A percentile compares a stretch with the other conserved stretches of the same genome.
These are phyloP conservation scores for Crossocerus cetratus DNA, from an alignment of 2,888 invertebrate species.

Conservation along the genomic window DNA sequence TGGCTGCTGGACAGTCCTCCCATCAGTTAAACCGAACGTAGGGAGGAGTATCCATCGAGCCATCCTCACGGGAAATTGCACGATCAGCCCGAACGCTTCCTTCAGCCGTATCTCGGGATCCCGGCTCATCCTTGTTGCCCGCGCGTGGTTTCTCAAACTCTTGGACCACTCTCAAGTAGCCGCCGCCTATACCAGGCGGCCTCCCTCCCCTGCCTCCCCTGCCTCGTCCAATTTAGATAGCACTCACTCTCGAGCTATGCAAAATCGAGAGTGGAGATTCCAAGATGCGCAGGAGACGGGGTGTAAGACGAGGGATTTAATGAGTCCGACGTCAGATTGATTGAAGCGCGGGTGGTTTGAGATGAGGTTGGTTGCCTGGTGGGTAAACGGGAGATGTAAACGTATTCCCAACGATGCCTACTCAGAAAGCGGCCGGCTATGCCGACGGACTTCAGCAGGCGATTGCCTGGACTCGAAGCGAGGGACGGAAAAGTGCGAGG, in stretches of 20 bases:
- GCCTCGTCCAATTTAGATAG: too few species aligned
- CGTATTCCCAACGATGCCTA: conserved; percentile 56
- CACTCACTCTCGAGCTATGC: conserved; percentile 31
- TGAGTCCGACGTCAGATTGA: background rate
- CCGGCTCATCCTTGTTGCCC: background rate
- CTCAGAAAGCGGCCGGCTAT: conserved; percentile 70
- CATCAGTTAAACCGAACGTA: background rate
- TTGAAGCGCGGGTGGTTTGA: background rate
- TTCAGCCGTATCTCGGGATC: background rate
- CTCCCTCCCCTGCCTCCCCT: too few species aligned
- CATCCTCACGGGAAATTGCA: background rate
- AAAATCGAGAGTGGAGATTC: too few species aligned
- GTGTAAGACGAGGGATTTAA: background rate
- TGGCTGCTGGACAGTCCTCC: background rate
- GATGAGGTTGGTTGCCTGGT: background rate
- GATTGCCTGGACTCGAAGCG: conserved; percentile 65
- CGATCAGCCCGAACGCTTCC: background rate
- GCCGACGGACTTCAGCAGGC: conserved; percentile 71
- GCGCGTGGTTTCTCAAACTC: background rate
- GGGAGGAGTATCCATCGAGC: conserved; percentile 6
- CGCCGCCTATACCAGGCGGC: too few species aligned
- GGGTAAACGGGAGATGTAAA: conserved; percentile 39
- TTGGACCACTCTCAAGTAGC: too few species aligned
- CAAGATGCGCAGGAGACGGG: too few species aligned
- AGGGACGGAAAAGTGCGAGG: conserved; percentile 56